Base-by-base conservation (phyloP, 2,113 vertebrate species). In the Oxyura jamaicensis region DNA sequence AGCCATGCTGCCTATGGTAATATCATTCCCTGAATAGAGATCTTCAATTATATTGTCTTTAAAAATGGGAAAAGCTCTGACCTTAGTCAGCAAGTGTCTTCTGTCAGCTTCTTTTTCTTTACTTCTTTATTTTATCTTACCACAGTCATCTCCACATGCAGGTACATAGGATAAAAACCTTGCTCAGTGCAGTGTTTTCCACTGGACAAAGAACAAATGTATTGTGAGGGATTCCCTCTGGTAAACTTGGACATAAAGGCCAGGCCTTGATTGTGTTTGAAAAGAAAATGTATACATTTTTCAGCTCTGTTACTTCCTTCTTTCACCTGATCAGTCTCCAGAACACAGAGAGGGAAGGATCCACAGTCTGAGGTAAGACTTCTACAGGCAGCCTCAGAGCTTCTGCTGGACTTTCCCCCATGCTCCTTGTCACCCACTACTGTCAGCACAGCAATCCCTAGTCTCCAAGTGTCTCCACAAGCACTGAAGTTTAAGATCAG, bases 1-100 rank as follows among this genome's bases (percentile, higher is more conserved):
- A 90, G 81, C 83, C 90, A 95, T 79, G 72, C 59, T 91, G 71
- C 52, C 52, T 89, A 77, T 75, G 46, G 76, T 69, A 95, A 90
- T 39, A 85, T 26, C 83, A 95, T 83, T 92, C 91, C 68, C 60
- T 67, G 69, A 87, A 84, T 2, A 88, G 14, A 84, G 22, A 85
- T 65, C 65, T 81, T 82, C 71, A 83, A 39, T 55, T 87, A 84
- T 28, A 48, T 31, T 31, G 19, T 42, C 76, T 86, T 94, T 87
- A 94, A 75, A 85, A 76, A 74, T 22, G 72, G 59, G 92, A 86
- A 88, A 66, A 96, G 48, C 55, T 73, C 63, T 86, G 79, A 86
- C 68, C 76, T 91, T 75, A 92, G 79, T 85, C 84, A 87, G 81
- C 59, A 76, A n/a, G 48, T 88, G 50, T 78, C 58, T 69, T 90